Conservation (phyloP, 2,888 invertebrate species). For the Heliconius ismenius region DNA sequence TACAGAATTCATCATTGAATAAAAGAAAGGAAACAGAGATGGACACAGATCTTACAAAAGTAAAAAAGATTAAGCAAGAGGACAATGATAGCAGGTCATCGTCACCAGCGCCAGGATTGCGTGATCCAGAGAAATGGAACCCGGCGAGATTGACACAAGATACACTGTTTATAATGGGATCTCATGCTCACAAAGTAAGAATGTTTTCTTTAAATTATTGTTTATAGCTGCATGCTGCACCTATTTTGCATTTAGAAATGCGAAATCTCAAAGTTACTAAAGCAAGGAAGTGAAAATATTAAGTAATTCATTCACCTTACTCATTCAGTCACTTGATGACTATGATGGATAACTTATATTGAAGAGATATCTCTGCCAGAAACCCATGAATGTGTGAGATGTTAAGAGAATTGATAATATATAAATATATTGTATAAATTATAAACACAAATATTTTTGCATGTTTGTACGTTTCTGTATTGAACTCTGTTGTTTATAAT, state of each 20-base stretch:
- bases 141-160: constrained; percentile 86
- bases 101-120: constrained; percentile 75
- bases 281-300: too few relatives aligned
- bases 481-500: not conserved
- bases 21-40: constrained; percentile 86
- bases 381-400: too few relatives aligned
- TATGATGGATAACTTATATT: too few relatives aligned
- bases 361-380: too few relatives aligned
- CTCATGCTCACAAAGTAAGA: constrained; percentile 85
- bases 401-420: too few relatives aligned
- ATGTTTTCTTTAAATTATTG: not conserved
- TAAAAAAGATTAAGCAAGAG: constrained; percentile 72
- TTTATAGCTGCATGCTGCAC: not conserved
- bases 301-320: too few relatives aligned
- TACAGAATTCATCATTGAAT: constrained; percentile 78
- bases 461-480: too few relatives aligned
- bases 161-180: constrained; percentile 91
- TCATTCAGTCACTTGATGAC: too few relatives aligned
- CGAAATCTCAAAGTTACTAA: too few relatives aligned
- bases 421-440: too few relatives aligned
- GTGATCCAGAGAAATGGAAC: constrained; percentile 87
- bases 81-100: constrained; percentile 65
- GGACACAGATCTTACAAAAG: constrained; percentile 82
- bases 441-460: too few relatives aligned
- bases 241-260: too few relatives aligned